These are phyloP conservation scores for Lepetodrilus schrolli DNA, from an alignment of 2,888 invertebrate species.

Conservation along the genomic window DNA sequence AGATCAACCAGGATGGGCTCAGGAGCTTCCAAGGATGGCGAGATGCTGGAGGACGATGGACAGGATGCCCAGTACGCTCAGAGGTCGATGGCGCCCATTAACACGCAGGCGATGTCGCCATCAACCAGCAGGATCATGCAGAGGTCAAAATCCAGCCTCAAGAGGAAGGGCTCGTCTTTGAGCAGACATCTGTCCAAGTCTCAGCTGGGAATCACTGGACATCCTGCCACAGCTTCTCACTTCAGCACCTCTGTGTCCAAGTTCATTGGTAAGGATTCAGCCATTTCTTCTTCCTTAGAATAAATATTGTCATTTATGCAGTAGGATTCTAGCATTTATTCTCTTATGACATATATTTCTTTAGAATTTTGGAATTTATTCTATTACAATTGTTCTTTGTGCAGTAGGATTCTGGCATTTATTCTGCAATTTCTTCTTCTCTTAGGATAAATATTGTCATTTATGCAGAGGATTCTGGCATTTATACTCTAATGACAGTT, in stretches of 20 bases:
- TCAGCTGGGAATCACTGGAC: conserved; percentile 26
- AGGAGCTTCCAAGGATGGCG: conserved; percentile 60
- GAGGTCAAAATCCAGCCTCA: conserved; percentile 34
- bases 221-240: background rate
- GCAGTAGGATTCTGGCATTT: no score
- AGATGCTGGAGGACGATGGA: conserved; percentile 47
- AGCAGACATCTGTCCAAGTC: conserved; percentile 41
- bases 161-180: conserved; percentile 39
- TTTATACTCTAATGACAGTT: no score
- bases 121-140: conserved; percentile 33
- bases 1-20: conserved; percentile 54
- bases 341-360: background rate
- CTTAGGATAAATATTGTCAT: no score
- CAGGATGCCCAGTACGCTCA: conserved; percentile 44
- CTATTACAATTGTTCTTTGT: no score
- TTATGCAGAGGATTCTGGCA: no score
- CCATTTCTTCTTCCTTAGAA: no score
- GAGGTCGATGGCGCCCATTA: conserved; percentile 43
- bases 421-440: no score
- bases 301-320: background rate
- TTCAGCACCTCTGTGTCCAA: background rate
- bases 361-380: background rate
- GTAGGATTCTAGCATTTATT: background rate
- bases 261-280: conserved; percentile 15
- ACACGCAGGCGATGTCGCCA: conserved; percentile 38